phyloP scores from a whole-genome alignment of 2,113 vertebrate genomes.

The Dipodomys ordii region DNA sequence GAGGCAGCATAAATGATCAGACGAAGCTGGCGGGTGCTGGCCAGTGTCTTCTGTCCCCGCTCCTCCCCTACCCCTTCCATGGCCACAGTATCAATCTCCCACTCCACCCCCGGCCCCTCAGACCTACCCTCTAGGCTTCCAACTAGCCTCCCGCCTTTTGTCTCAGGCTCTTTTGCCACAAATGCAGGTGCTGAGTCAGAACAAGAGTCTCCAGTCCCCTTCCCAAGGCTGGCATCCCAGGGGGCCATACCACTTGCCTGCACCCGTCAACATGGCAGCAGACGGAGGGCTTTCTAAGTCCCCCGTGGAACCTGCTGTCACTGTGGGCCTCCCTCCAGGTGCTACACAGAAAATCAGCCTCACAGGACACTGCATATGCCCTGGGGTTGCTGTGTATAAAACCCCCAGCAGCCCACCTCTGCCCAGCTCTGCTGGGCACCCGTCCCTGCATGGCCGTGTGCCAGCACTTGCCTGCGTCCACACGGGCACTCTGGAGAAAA shows the following conservation, averaged over 20 bases:
- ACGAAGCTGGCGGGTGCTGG: rapidly evolving
- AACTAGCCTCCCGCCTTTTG: neutral
- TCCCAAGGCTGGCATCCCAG: neutral
- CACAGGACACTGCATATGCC: neutral
- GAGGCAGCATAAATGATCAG: neutral
- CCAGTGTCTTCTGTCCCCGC: rapidly evolving
- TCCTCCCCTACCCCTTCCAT: neutral
- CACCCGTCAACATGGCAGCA: no score
- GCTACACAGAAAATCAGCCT: neutral
- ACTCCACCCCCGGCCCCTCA: no score
- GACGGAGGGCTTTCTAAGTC: neutral
- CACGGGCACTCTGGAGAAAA: neutral
- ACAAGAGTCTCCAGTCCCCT: neutral
- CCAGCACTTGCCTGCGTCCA: rapidly evolving
- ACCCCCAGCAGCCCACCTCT: neutral
- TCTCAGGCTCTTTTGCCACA: rapidly evolving
- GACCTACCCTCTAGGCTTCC: neutral
- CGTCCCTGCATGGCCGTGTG: rapidly evolving
- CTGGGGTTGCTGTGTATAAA: neutral
- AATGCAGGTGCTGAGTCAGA: neutral
- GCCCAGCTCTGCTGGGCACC: neutral
- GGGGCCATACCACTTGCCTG: neutral
- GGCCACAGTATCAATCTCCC: neutral
- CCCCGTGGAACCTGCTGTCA: no score
- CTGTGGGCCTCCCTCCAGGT: neutral